Evolutionary conservation across 2,888 invertebrate genomes (phyloP).

Genomic region (Xanthia togata): DNA sequence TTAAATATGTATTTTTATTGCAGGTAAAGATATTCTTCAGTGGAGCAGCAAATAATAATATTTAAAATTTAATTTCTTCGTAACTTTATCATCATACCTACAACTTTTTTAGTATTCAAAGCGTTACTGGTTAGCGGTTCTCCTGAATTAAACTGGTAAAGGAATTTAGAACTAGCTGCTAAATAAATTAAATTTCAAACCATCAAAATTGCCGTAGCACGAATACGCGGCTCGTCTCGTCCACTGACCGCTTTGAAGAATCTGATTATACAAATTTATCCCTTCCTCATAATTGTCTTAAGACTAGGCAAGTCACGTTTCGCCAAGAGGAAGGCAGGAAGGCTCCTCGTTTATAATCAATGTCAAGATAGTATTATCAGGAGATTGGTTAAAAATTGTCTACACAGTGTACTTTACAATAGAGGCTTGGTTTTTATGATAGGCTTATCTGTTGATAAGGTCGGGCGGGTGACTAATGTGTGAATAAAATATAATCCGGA

Average conservation of each 20-base stretch:
- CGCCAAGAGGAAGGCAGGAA: slow-evolving; percentile 64
- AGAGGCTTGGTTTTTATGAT: slow-evolving; percentile 64
- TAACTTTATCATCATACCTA: slow-evolving; percentile 38
- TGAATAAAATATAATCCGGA: slow-evolving; percentile 71
- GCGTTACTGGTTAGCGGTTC: not conserved
- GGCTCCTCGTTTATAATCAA: slow-evolving; percentile 72
- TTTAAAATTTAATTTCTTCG: slow-evolving; percentile 35
- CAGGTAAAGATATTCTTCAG: slow-evolving; percentile 59
- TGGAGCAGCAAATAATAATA: slow-evolving; percentile 44
- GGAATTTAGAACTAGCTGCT: slow-evolving; percentile 33
- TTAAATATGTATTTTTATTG: slow-evolving; percentile 69
- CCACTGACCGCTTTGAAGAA: slow-evolving; percentile 73
- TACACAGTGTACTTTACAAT: slow-evolving; percentile 56
- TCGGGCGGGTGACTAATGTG: slow-evolving; percentile 58
- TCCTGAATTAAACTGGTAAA: slow-evolving; percentile 16
- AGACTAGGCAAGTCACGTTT: slow-evolving; percentile 76
- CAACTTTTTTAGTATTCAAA: slow-evolving; percentile 42
- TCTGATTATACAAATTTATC: slow-evolving; percentile 74
- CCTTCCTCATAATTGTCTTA: slow-evolving; percentile 72
- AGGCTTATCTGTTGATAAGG: slow-evolving; percentile 62
- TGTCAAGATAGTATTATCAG: slow-evolving; percentile 70
- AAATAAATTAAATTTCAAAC: slow-evolving; percentile 48
- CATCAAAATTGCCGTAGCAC: slow-evolving; percentile 62
- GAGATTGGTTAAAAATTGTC: slow-evolving; percentile 68
- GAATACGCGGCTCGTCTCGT: slow-evolving; percentile 66